A percentile compares a stretch with the other conserved stretches of the same genome.
These are phyloP conservation scores for Lasiurus borealis DNA, from an alignment of 2,113 vertebrate species.

Conservation along the genomic window DNA sequence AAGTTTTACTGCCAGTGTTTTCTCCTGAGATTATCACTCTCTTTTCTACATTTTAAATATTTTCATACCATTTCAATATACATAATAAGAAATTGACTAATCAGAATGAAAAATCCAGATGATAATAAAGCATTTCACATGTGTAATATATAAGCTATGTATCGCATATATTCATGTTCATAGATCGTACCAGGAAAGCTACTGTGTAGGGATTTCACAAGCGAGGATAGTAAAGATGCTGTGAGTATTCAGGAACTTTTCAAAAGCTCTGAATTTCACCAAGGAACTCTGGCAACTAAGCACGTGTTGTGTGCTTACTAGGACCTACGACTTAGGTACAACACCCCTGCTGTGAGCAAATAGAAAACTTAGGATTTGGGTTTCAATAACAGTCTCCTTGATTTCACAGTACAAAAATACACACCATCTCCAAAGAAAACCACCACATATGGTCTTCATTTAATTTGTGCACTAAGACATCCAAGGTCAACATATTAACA, in stretches of 20 bases:
- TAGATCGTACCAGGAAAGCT: neutral
- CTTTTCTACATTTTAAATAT: neutral
- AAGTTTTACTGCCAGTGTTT: neutral
- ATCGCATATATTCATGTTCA: neutral
- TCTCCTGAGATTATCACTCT: neutral
- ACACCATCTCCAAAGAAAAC: conserved; percentile 72
- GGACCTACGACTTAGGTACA: neutral
- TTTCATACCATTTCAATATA: neutral
- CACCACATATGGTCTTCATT: conserved; percentile 63
- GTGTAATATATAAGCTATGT: neutral
- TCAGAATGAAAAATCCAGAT: neutral
- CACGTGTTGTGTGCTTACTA: neutral
- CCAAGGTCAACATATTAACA: conserved; percentile 65
- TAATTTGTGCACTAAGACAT: conserved; percentile 57
- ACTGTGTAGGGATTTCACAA: neutral
- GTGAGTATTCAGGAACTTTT: neutral
- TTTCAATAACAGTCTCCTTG: conserved; percentile 60
- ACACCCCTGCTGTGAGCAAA: conserved; percentile 47
- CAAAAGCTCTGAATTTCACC: conserved; percentile 1
- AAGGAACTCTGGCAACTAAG: neutral
- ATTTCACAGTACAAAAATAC: conserved; percentile 69
- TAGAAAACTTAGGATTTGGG: conserved; percentile 12
- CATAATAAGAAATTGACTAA: neutral
- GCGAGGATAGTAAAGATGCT: neutral
- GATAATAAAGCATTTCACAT: neutral